Base-by-base conservation (phyloP, 2,113 vertebrate species). In the Toxostoma redivivum region DNA sequence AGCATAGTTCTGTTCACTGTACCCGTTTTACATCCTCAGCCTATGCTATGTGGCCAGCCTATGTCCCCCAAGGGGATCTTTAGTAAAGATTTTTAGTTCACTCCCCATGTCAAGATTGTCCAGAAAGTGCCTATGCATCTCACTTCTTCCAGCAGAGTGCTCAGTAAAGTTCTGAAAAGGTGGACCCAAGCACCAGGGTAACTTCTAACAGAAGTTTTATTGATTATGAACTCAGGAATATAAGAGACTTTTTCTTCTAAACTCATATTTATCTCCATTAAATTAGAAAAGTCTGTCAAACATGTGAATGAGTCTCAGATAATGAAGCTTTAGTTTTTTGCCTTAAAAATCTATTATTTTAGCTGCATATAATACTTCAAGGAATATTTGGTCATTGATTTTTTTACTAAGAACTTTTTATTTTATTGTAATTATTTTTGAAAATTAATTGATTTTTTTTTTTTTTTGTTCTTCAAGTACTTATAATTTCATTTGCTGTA, bases 101-200 rank as follows among this genome's bases (percentile, higher is more conserved):
- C 33, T 90, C 5, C 16, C 11, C 0, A 0, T 22, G 19, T 74
- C 13, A 58, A 54, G 23, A 10, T 28, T 47, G 38, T 58, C 9
- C 44, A 82, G 44, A 60, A 66, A 33, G 25, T 33, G 21, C 11
- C 38, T 1, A 1, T 16, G 21, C 17, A 64, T 60, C 27, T 86
- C 33, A 42, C 0, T 50, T 50, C 13, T 31, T 89, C 15, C 42
- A 76, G 18, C 35, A 56, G 42, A 78, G 11, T 2, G 1, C 27
- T 69, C 28, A 45, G 1, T 5, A 60, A 54, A 44, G 27, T 64
- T 87, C 51, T 67, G 20, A 42, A 71, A 85, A 87, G 11, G 17
- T 57, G 42, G 28, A 53, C 6, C 22, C 14, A 66, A 37, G 35
- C 16, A 65, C 50, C 28, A 81, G 15, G 45, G 20, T 42, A 56